Conservation (phyloP, 2,113 vertebrate species). For the Eptesicus fuscus region DNA sequence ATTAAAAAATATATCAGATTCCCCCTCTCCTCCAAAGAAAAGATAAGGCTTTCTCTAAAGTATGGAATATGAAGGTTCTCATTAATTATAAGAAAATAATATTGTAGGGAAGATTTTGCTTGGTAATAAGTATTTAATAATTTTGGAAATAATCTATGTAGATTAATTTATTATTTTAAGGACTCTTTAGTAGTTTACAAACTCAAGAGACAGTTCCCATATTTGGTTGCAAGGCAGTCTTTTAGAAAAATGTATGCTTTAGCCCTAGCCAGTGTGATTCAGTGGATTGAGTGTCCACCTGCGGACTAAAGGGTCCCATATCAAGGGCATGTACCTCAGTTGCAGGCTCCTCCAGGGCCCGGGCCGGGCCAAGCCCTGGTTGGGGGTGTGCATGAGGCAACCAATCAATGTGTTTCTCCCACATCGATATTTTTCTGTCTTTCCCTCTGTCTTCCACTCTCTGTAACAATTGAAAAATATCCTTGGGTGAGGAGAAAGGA, state of each 20-base stretch:
- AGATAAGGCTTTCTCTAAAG: constrained; percentile 20
- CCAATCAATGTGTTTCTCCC: no score
- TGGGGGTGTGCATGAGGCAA: no score
- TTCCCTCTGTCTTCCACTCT: no score
- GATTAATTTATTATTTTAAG: constrained; percentile 35
- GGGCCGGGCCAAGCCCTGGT: no score
- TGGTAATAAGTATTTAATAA: constrained; percentile 20
- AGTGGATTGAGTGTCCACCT: no score
- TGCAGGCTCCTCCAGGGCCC: no score
- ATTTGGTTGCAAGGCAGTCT: not conserved
- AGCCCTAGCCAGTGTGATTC: not conserved
- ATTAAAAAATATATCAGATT: not conserved
- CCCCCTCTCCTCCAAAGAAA: not conserved
- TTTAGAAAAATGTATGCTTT: constrained; percentile 42
- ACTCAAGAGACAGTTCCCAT: not conserved
- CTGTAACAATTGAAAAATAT: no score
- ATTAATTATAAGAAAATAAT: not conserved
- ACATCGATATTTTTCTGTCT: no score
- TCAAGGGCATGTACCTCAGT: no score
- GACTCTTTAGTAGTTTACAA: not conserved
- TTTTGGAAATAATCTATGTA: not conserved
- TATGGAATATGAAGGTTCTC: constrained; percentile 16
- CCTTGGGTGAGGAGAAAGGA: no score
- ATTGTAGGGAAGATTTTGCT: constrained; percentile 9
- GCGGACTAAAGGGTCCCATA: no score